These are phyloP conservation scores for Drosophila malerkotliana DNA, from an alignment of 1,140 invertebrate species.

Conservation along the genomic window DNA sequence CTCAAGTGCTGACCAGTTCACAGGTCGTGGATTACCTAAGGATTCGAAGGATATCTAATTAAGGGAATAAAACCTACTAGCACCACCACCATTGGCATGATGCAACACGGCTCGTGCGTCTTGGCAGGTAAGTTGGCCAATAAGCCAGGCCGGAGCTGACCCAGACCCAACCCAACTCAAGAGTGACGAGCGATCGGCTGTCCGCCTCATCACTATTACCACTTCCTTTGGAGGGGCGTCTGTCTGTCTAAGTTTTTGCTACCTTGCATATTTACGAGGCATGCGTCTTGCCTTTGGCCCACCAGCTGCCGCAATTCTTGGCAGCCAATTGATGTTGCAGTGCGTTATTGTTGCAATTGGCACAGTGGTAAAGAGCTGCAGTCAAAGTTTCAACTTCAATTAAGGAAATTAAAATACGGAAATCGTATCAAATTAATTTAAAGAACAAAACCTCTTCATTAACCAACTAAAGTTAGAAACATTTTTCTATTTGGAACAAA, in stretches of 20 bases:
- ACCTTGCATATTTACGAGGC: conserved; percentile 79
- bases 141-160: conserved; percentile 18
- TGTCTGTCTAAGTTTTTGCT: conserved; percentile 80
- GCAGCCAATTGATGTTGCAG: conserved; percentile 66
- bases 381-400: background rate
- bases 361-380: conserved; percentile 40
- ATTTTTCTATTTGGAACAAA: no score
- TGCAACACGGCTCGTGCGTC: conserved; percentile 38
- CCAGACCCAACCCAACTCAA: conserved; percentile 60
- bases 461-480: background rate
- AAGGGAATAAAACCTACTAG: background rate
- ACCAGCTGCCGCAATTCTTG: conserved; percentile 52
- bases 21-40: conserved; percentile 20
- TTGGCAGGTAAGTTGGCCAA: conserved; percentile 70
- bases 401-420: no score
- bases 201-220: conserved; percentile 72
- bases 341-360: conserved; percentile 55
- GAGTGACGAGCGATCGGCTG: conserved; percentile 56
- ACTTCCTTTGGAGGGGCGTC: conserved; percentile 76
- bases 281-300: conserved; percentile 67
- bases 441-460: no score
- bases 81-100: conserved; percentile 18
- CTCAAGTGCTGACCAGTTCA: conserved; percentile 31
- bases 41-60: conserved; percentile 21
- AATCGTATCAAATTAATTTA: no score